Conservation (phyloP, 2,888 invertebrate genomes). For the Clivina fossor region DNA sequence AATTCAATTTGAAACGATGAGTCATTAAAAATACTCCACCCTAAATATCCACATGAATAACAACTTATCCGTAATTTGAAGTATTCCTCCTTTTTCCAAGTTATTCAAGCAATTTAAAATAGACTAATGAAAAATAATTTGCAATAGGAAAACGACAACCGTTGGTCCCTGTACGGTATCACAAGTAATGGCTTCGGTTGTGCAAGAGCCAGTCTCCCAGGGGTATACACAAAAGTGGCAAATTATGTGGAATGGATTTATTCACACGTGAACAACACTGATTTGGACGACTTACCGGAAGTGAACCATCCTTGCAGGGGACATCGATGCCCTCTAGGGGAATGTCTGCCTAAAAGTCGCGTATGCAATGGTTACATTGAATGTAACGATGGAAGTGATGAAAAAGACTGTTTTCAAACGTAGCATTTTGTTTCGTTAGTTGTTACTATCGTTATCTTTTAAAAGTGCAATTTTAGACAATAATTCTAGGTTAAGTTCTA, state of each 20-base stretch:
- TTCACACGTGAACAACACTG: constrained; percentile 52
- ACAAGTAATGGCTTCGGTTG: constrained; percentile 82
- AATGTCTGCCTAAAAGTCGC: constrained; percentile 69
- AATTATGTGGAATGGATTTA: constrained; percentile 75
- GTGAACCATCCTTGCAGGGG: constrained; percentile 58
- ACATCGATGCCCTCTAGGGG: constrained; percentile 74
- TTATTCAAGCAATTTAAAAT: too few relatives aligned
- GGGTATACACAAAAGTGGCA: constrained; percentile 78
- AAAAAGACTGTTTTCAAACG: constrained; percentile 58
- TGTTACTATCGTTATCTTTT: too few relatives aligned
- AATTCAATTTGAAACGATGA: too few relatives aligned
- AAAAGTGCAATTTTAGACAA: too few relatives aligned
- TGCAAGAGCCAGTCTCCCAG: constrained; percentile 75
- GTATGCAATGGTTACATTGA: constrained; percentile 78
- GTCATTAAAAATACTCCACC: too few relatives aligned
- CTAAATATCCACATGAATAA: too few relatives aligned
- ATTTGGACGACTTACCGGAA: constrained; percentile 35
- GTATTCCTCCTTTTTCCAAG: too few relatives aligned
- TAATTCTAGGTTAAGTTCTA: too few relatives aligned
- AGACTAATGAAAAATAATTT: too few relatives aligned
- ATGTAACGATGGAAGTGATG: constrained; percentile 76
- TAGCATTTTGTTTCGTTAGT: too few relatives aligned
- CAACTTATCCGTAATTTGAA: too few relatives aligned
- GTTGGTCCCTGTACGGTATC: constrained; percentile 64
- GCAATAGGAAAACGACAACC: constrained; percentile 36